A percentile compares a stretch with the other conserved stretches of the same genome.
These are phyloP conservation scores for Steinernema hermaphroditum DNA, from an alignment of 2,888 invertebrate genomes.

Conservation along the genomic window DNA sequence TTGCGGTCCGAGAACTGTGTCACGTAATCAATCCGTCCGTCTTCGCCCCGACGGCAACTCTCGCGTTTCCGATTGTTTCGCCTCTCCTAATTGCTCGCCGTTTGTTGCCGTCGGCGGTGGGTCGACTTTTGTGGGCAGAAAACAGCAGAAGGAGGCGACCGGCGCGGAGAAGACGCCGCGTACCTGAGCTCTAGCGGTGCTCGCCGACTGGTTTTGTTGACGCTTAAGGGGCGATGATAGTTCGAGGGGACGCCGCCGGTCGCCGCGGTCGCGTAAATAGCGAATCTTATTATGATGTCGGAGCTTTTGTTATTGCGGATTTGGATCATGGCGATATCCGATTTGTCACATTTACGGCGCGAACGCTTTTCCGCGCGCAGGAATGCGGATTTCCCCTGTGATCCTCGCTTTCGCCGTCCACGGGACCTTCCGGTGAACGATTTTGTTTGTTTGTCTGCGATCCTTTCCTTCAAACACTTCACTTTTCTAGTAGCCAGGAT, in stretches of 20 bases:
- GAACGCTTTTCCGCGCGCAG: no score
- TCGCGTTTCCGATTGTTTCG: slow-evolving; percentile 19
- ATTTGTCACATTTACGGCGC: background rate
- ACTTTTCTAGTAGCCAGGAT: no score
- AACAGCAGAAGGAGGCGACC: background rate
- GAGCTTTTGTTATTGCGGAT: slow-evolving; percentile 18
- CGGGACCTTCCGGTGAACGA: no score
- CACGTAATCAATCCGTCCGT: slow-evolving; percentile 25
- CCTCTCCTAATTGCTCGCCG: slow-evolving; percentile 16
- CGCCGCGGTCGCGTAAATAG: slow-evolving; percentile 17
- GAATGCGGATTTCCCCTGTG: no score
- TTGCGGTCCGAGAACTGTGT: slow-evolving; percentile 20
- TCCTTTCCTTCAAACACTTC: no score
- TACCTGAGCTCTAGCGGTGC: slow-evolving; percentile 18
- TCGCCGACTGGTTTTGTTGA: slow-evolving; percentile 30
- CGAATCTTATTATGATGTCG: slow-evolving; percentile 4
- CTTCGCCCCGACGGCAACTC: background rate
- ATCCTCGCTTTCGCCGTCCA: no score
- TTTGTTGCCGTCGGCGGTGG: slow-evolving; percentile 2
- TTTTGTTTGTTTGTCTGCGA: no score
- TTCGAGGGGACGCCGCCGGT: background rate
- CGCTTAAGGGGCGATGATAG: slow-evolving; percentile 31
- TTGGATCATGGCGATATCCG: background rate
- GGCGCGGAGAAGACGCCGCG: slow-evolving; percentile 11
- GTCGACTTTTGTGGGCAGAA: background rate